Evolutionary conservation across 2,797 vertebrate genomes (phyloP).

Genomic region (Periophthalmus magnuspinnatus): DNA sequence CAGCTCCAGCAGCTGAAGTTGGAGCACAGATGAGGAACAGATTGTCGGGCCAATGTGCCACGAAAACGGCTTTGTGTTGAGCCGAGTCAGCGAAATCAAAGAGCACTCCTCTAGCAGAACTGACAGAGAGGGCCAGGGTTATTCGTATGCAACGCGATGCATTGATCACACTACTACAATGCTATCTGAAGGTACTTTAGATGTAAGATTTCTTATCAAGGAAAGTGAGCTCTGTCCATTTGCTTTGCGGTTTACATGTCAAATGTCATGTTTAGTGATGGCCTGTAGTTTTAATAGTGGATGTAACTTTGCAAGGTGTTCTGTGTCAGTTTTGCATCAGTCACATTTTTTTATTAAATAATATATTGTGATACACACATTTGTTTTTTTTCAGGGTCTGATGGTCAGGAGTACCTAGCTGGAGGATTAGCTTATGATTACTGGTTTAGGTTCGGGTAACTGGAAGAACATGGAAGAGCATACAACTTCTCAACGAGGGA

Average conservation of each 20-base stretch:
- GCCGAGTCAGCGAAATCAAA: constrained; percentile 44
- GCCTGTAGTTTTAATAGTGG: neutral
- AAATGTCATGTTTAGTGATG: neutral
- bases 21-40: constrained; percentile 51
- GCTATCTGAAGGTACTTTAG: constrained; percentile 25
- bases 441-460: neutral
- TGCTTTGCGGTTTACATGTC: neutral
- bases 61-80: constrained; percentile 27
- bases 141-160: constrained; percentile 30
- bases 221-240: neutral
- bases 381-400: too few species aligned
- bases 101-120: constrained; percentile 21
- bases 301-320: too few species aligned
- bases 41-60: constrained; percentile 45
- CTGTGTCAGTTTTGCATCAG: too few species aligned
- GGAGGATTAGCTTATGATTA: neutral
- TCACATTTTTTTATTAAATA: too few species aligned
- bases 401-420: neutral
- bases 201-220: constrained; percentile 1
- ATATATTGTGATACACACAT: too few species aligned
- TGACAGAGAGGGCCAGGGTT: constrained; percentile 13
- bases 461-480: neutral
- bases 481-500: neutral
- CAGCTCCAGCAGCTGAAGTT: constrained; percentile 45
- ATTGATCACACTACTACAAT: constrained; percentile 38